Evolutionary conservation across 2,113 vertebrate species (phyloP), one percentile per base, ranked within the genome.

Genomic region (Sylvia atricapilla): DNA sequence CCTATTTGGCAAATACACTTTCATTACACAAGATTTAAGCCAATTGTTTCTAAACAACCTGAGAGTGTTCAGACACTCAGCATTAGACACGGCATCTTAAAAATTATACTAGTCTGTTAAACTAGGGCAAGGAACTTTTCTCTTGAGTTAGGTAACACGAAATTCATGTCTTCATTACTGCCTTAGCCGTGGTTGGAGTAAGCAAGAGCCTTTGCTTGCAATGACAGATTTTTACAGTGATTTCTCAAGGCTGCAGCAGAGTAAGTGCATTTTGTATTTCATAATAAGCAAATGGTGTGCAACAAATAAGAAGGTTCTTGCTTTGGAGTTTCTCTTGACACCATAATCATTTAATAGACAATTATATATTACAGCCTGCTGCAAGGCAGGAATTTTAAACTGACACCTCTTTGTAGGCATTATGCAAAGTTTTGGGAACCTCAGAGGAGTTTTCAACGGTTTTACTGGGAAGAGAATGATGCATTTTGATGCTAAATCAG

Each of bases 11-110:
- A 94, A 95, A 96, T 87, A 78, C 66, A 39, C 77, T 94, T 94
- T 85, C 73, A 95, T 96, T 95, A 69, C 89, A 72, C 62, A 62
- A 89, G 89, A 95, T 95, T 96, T 95, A 89, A 95, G 53, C 74
- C 95, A 95, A 95, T 91, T 91, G 96, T 62, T 73, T 85, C 77
- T 81, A 90, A 96, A 95, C 86, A 95, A 89, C 77, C 77, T 64
- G 89, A 93, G 87, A 91, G 53, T 15, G n/a, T 64, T 96, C 95
- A 95, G 79, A 80, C 35, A 52, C 53, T 84, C 74, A 90, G 64
- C 68, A 31, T 94, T 70, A 94, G 89, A 81, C 44, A n/a, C 47
- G 50, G 53, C 66, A 79, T 89, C 84, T 60, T 84, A 89, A 87
- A 97, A 95, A 94, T 96, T 82, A 84, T 30, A 78, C 84, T 62